Base-by-base conservation (phyloP, 1,140 invertebrate species). In the Pinna nobilis region DNA sequence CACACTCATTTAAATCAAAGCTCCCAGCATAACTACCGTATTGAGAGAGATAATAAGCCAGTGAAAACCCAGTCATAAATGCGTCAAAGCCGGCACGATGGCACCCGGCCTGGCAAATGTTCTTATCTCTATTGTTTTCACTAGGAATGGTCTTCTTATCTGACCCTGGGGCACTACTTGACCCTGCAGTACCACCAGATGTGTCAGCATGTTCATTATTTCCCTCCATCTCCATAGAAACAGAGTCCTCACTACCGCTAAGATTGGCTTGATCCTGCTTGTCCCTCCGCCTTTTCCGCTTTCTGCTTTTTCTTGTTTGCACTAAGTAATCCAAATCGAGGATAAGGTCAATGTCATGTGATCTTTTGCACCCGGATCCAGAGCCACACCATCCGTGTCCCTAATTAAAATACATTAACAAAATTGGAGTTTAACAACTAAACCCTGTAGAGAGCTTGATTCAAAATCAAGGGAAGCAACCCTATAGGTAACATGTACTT, bases 11-110 rank as follows among this genome's bases (percentile, higher is more conserved):
- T 3, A 79, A 44, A 32, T 53, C 55, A 23, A 77, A 47, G 23
- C 39, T 74, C 39, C 47, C 68, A n/a, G 59, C 61, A 23, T 70
- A 64, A 25, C 70, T 76, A 6, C 81, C 77, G 64, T 83, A 81
- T 37, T 80, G 76, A 5, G 74, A 67, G 5, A 88, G 30, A 57
- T 83, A 87, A 53, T 69, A 75, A 7, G 87, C 81, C 67, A 91
- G 84, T 33, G 83, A 83, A 64, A 84, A 90, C 3, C 88, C 90
- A 25, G 90, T 91, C 90, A 90, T 91, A 70, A 90, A 91, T 11
- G 90, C 89, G 83, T 91, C 90, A 81, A 86, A 89, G 5, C 90
- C 90, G 53, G 90, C 87, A 37, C 88, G 78, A 78, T 91, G 90
- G 33, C 83, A 78, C 18, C 77, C 77, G 13, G 67, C 63, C n/a